phyloP scores from a whole-genome alignment of 37 sponge, comb jelly and placozoan genomes.

The Aplysina aerophoba region DNA sequence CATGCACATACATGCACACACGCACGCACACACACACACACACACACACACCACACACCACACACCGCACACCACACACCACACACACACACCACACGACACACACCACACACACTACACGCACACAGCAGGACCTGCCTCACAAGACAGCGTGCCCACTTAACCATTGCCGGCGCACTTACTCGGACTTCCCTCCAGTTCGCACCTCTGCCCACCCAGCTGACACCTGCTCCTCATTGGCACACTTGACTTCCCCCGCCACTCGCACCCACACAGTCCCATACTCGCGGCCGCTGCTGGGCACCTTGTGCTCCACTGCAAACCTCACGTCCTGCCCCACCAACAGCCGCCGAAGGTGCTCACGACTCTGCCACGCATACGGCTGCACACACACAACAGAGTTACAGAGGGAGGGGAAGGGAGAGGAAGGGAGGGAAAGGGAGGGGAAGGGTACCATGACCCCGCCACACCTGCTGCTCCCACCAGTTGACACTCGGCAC shows the following conservation, averaged over 20 bases:
- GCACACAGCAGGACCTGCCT: neutral
- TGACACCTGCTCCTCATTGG: slow-evolving; percentile 52
- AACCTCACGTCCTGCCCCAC: slow-evolving; percentile 92
- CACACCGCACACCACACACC: neutral
- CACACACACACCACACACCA: neutral
- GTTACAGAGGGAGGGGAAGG: neutral
- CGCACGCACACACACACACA: neutral
- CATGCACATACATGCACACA: too few species aligned
- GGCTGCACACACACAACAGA: slow-evolving; percentile 85
- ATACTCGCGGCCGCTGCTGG: slow-evolving; percentile 55
- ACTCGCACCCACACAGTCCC: slow-evolving; percentile 49
- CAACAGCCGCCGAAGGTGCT: slow-evolving; percentile 82
- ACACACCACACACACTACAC: neutral
- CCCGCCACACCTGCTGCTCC: too few species aligned
- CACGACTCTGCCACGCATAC: slow-evolving; percentile 91
- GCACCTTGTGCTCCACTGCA: slow-evolving; percentile 73
- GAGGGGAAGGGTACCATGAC: neutral
- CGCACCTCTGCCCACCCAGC: slow-evolving; percentile 78
- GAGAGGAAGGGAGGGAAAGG: neutral
- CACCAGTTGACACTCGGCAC: too few species aligned
- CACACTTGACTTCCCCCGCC: slow-evolving; percentile 43
- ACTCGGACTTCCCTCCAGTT: slow-evolving; percentile 54
- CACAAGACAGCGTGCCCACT: too few species aligned
- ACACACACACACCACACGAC: neutral
- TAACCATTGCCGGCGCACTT: slow-evolving; percentile 34